Evolutionary conservation across 2,888 invertebrate genomes (phyloP).

Genomic region (Lasioglossum leucozonium): DNA sequence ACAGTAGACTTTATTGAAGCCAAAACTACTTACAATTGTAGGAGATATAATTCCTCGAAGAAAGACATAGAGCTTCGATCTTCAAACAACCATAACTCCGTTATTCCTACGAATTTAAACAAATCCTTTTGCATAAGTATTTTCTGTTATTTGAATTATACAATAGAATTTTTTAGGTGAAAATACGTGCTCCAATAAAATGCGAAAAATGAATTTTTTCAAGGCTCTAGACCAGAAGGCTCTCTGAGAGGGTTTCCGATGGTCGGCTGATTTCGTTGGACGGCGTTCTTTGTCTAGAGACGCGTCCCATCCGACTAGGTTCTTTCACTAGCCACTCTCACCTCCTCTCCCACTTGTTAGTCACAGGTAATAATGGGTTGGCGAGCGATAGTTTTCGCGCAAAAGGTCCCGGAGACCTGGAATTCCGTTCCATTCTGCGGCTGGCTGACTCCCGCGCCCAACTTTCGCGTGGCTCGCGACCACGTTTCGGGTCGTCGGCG

Average conservation of each 20-base stretch:
- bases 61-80: no score
- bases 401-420: conserved; percentile 25
- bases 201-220: not conserved
- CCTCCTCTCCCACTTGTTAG: conserved; percentile 25
- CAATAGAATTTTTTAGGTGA: no score
- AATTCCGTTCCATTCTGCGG: conserved; percentile 42
- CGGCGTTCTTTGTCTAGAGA: conserved; percentile 7
- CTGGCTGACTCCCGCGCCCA: conserved; percentile 17
- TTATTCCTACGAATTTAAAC: no score
- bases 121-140: no score
- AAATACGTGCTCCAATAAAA: no score
- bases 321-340: conserved; percentile 6
- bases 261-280: not conserved
- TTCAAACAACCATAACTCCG: no score
- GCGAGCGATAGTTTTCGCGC: conserved; percentile 37
- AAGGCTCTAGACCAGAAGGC: not conserved
- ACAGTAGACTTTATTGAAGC: no score
- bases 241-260: not conserved
- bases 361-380: conserved; percentile 47
- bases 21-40: no score
- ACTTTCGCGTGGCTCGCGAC: conserved; percentile 20
- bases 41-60: no score
- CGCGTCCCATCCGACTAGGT: not conserved
- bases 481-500: not conserved
- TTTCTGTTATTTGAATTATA: no score